These are phyloP conservation scores for Channa striata DNA, from an alignment of 2,797 vertebrate species.

Conservation along the genomic window DNA sequence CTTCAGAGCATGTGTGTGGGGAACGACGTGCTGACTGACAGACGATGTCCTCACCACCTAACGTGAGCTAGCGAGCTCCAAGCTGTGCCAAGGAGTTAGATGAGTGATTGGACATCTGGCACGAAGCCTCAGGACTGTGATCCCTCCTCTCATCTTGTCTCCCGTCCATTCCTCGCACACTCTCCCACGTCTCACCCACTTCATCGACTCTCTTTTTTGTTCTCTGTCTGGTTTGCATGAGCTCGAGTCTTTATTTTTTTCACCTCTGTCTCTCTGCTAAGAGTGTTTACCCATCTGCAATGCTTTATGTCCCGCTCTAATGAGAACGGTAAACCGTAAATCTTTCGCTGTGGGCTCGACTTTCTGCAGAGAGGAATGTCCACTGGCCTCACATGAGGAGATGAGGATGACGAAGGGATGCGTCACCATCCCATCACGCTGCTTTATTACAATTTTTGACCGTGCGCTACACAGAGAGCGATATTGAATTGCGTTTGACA, in stretches of 20 bases:
- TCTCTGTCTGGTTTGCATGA: constrained; percentile 21
- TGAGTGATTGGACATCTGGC: constrained; percentile 46
- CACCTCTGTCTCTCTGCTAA: constrained; percentile 30
- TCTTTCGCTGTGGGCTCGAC: constrained; percentile 3
- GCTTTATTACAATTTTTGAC: background rate
- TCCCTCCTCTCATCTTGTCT: constrained; percentile 1
- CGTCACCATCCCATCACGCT: background rate
- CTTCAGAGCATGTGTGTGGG: background rate
- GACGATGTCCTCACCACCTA: constrained; percentile 17
- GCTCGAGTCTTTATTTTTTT: constrained; percentile 11
- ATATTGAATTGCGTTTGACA: background rate
- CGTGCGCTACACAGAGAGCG: background rate
- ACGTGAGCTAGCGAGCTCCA: background rate
- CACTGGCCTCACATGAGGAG: constrained; percentile 11
- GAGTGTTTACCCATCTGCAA: constrained; percentile 36
- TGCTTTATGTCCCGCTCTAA: constrained; percentile 42
- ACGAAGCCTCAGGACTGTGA: background rate
- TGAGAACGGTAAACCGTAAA: constrained; percentile 36
- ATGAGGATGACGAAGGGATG: background rate
- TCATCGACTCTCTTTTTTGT: constrained; percentile 15
- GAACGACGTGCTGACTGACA: constrained; percentile 22
- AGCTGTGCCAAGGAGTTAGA: constrained; percentile 13
- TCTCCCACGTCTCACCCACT: constrained; percentile 41
- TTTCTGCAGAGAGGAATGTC: constrained; percentile 10
- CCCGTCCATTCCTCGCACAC: constrained; percentile 6